phyloP scores from a whole-genome alignment of 2,797 vertebrate species.

The Catostomus latipinnis region DNA sequence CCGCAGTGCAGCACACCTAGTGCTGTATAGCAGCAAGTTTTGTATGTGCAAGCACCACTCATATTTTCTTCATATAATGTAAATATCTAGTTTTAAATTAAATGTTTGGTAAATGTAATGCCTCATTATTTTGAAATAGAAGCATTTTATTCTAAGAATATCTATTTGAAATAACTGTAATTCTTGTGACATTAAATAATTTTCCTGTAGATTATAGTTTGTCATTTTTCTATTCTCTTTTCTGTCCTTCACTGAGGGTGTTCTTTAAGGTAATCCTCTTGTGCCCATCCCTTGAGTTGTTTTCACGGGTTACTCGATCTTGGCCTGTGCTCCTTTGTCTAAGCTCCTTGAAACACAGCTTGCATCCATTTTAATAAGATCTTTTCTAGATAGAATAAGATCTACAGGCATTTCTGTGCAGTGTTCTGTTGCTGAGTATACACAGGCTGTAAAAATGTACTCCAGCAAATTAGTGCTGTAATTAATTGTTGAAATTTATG shows the following conservation, averaged over 20 bases:
- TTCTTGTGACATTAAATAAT: neutral
- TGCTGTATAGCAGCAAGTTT: neutral
- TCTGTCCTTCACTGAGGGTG: neutral
- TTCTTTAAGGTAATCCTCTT: slow-evolving; percentile 31
- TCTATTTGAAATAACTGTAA: neutral
- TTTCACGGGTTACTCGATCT: slow-evolving; percentile 40
- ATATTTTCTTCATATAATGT: neutral
- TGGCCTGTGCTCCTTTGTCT: slow-evolving; percentile 43
- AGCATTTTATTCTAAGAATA: neutral
- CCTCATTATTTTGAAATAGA: neutral
- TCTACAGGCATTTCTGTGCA: neutral
- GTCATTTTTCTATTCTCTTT: neutral
- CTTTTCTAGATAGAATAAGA: neutral
- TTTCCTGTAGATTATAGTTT: neutral
- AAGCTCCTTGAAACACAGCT: slow-evolving; percentile 31
- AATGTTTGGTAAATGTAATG: neutral
- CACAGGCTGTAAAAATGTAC: slow-evolving; percentile 58
- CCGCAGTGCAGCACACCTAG: neutral
- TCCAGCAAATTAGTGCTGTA: slow-evolving; percentile 59
- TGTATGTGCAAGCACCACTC: neutral
- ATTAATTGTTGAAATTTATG: slow-evolving; percentile 57
- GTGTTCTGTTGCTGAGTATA: slow-evolving; percentile 15
- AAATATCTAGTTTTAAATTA: neutral
- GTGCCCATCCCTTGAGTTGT: slow-evolving; percentile 10
- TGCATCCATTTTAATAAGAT: slow-evolving; percentile 50